Evolutionary conservation across 2,797 vertebrate species (phyloP).

Genomic region (Darevskia mixta): DNA sequence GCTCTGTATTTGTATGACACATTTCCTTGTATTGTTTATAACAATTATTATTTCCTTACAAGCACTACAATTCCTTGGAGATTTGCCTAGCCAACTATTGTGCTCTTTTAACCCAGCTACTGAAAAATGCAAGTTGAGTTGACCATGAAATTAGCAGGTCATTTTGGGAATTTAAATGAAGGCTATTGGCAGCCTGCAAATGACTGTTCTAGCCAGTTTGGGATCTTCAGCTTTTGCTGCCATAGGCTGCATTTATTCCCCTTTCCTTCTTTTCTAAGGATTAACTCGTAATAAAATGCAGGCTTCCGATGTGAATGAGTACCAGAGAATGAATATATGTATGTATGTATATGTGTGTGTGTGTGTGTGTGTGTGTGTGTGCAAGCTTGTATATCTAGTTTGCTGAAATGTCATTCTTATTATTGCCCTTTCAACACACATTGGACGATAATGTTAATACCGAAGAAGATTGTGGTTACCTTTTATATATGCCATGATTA

Average conservation of each 20-base stretch:
- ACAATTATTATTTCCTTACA: slow-evolving; percentile 70
- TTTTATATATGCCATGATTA: background rate
- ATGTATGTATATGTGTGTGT: background rate
- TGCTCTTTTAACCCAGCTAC: slow-evolving; percentile 69
- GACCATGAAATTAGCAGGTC: slow-evolving; percentile 66
- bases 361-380: no score
- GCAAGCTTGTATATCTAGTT: background rate
- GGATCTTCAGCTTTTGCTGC: slow-evolving; percentile 57
- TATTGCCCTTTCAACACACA: background rate
- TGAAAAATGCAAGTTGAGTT: slow-evolving; percentile 60
- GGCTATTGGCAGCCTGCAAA: slow-evolving; percentile 61
- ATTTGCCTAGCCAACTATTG: slow-evolving; percentile 61
- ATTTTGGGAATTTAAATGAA: slow-evolving; percentile 65
- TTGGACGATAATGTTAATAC: background rate
- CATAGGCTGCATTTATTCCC: slow-evolving; percentile 29
- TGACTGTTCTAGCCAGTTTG: slow-evolving; percentile 55
- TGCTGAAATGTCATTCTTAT: background rate
- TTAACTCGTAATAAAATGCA: background rate
- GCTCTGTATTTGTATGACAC: slow-evolving; percentile 54
- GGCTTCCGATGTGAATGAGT: background rate
- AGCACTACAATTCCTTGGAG: slow-evolving; percentile 68
- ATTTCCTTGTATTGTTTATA: slow-evolving; percentile 66
- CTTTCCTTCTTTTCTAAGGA: slow-evolving; percentile 31
- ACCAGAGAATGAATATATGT: background rate
- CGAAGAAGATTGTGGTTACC: background rate